Evolutionary conservation across 2,113 vertebrate species (phyloP).

Genomic region (Ageneiosus marmoratus): DNA sequence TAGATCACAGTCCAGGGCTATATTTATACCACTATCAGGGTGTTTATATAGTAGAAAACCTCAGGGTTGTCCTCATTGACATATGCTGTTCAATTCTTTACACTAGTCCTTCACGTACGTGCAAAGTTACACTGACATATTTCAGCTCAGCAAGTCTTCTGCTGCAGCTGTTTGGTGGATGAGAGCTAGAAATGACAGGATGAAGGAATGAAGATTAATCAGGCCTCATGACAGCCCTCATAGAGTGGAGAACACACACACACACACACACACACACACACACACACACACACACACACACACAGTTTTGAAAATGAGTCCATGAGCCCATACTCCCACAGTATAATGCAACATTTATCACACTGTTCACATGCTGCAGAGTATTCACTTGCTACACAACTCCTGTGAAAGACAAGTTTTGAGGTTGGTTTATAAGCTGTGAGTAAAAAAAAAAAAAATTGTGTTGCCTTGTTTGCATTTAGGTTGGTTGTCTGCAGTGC

Average conservation of each 20-base stretch:
- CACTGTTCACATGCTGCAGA: conserved; percentile 2
- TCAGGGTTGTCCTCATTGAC: conserved; percentile 30
- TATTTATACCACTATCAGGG: not conserved
- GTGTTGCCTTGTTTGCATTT: not conserved
- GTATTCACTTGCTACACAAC: conserved; percentile 6
- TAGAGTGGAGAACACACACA: conserved; percentile 11
- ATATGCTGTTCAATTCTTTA: conserved; percentile 35
- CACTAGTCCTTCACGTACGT: conserved; percentile 26
- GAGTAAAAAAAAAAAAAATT: not conserved
- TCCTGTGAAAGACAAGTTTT: not conserved
- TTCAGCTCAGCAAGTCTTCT: conserved; percentile 50
- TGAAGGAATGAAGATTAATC: conserved; percentile 64
- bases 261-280: conserved; percentile 18
- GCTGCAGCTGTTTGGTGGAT: conserved; percentile 60
- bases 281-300: conserved; percentile 11
- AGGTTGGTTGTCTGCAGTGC: not conserved
- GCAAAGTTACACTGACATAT: conserved; percentile 26
- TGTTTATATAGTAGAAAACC: conserved; percentile 8
- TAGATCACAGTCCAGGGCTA: not conserved
- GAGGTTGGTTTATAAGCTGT: not conserved
- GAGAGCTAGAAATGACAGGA: conserved; percentile 53
- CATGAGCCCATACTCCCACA: not conserved
- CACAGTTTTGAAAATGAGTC: conserved; percentile 24
- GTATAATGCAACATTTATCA: conserved; percentile 16
- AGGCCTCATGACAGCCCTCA: conserved; percentile 52